A percentile compares a stretch with the other conserved stretches of the same genome.
phyloP scores from a whole-genome alignment of 2,888 invertebrate genomes.

The Isotomurus palustris region DNA sequence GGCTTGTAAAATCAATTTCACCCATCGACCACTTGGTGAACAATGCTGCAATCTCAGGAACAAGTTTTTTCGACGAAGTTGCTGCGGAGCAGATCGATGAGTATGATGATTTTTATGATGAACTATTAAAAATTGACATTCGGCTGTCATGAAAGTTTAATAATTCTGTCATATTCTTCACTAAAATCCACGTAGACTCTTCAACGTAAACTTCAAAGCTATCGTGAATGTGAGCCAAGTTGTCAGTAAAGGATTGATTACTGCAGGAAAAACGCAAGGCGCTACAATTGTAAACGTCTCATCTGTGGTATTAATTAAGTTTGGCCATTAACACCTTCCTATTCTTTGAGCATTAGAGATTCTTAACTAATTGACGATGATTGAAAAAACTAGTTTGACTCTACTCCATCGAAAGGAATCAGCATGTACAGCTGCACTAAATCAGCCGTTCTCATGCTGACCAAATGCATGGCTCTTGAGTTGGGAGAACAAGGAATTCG shows the following conservation, averaged over 20 bases:
- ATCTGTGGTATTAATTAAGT: slow-evolving; percentile 62
- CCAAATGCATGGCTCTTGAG: slow-evolving; percentile 77
- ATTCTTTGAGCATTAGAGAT: neutral
- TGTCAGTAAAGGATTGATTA: slow-evolving; percentile 64
- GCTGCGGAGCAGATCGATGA: slow-evolving; percentile 66
- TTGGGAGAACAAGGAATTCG: slow-evolving; percentile 57
- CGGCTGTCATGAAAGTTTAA: neutral
- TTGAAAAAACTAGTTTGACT: slow-evolving; percentile 18
- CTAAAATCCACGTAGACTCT: too few species aligned
- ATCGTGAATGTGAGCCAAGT: slow-evolving; percentile 79
- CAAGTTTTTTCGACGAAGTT: slow-evolving; percentile 66
- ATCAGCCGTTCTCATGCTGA: slow-evolving; percentile 79
- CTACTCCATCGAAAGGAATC: slow-evolving; percentile 31
- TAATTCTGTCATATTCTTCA: slow-evolving; percentile 29
- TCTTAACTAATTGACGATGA: neutral
- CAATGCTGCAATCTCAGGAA: slow-evolving; percentile 73
- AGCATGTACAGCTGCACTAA: slow-evolving; percentile 77
- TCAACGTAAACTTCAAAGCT: slow-evolving; percentile 75
- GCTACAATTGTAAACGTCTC: slow-evolving; percentile 87
- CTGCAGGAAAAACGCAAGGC: slow-evolving; percentile 48
- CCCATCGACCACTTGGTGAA: slow-evolving; percentile 79
- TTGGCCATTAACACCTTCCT: neutral
- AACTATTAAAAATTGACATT: neutral
- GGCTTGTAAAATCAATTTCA: slow-evolving; percentile 59
- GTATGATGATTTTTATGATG: slow-evolving; percentile 50